Conservation (phyloP, 2,113 vertebrate genomes). For the Holacanthus passer region DNA sequence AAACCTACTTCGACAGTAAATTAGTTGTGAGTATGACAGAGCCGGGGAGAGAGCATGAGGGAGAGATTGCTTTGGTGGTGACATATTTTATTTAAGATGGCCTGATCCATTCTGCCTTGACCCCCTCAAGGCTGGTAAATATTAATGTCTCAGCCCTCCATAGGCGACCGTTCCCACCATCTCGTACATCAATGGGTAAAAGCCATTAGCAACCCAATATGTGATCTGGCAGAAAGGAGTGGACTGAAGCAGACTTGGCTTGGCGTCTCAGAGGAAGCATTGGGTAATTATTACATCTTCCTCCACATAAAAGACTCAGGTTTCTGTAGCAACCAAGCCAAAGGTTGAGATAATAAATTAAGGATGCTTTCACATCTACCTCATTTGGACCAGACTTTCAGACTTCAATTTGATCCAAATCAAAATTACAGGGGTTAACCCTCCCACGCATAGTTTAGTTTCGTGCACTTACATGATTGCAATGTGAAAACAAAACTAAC, state of each 20-base stretch:
- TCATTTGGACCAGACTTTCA: no score
- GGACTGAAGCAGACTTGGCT: background rate
- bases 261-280: slow-evolving; percentile 12
- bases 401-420: no score
- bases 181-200: slow-evolving; percentile 55
- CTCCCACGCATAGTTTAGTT: no score
- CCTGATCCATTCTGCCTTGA: slow-evolving; percentile 67
- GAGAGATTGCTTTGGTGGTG: slow-evolving; percentile 22
- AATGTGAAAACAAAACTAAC: no score
- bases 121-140: slow-evolving; percentile 70
- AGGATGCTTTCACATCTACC: no score
- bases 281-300: slow-evolving; percentile 40
- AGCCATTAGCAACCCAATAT: slow-evolving; percentile 68
- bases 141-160: slow-evolving; percentile 65
- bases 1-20: slow-evolving; percentile 39
- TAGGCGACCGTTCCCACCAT: background rate
- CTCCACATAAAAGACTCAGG: background rate
- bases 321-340: slow-evolving; percentile 18
- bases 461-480: no score
- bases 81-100: slow-evolving; percentile 77
- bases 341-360: slow-evolving; percentile 10
- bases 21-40: slow-evolving; percentile 10
- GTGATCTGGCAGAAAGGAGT: background rate
- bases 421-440: no score
- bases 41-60: background rate